phyloP scores from a whole-genome alignment of 1,140 invertebrate species.

The Eubasilissa regina region DNA sequence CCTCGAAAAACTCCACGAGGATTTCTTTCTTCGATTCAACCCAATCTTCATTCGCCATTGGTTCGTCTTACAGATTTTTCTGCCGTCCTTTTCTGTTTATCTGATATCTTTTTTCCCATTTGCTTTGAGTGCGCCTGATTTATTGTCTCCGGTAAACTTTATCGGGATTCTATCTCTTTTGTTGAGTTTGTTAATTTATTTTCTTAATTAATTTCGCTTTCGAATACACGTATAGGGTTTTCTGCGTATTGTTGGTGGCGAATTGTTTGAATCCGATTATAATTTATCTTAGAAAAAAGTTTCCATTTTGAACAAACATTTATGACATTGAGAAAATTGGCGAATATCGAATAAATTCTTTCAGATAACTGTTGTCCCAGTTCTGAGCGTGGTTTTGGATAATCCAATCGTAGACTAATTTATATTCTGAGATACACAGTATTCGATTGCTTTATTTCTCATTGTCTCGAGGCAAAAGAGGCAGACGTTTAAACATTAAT shows the following conservation, averaged over 20 bases:
- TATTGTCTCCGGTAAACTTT: slow-evolving; percentile 54
- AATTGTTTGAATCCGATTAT: slow-evolving; percentile 10
- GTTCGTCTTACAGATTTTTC: slow-evolving; percentile 19
- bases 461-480: too few relatives aligned
- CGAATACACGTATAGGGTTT: slow-evolving; percentile 9
- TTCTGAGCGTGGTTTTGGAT: too few relatives aligned
- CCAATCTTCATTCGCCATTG: slow-evolving; percentile 5
- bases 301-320: too few relatives aligned
- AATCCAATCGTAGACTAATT: too few relatives aligned
- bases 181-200: slow-evolving; percentile 56
- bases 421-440: too few relatives aligned
- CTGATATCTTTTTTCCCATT: slow-evolving; percentile 56
- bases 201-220: slow-evolving; percentile 48
- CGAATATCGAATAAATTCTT: too few relatives aligned
- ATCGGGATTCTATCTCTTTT: slow-evolving; percentile 51
- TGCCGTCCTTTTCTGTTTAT: slow-evolving; percentile 53
- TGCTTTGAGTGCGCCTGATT: slow-evolving; percentile 53
- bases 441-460: too few relatives aligned
- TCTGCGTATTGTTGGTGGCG: slow-evolving; percentile 17
- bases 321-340: too few relatives aligned
- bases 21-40: not conserved
- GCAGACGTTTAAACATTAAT: slow-evolving; percentile 10
- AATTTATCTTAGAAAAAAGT: too few relatives aligned
- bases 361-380: too few relatives aligned
- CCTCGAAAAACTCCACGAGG: not conserved